Conservation (phyloP, 2,113 vertebrate genomes). For the Heterochromis multidens region DNA sequence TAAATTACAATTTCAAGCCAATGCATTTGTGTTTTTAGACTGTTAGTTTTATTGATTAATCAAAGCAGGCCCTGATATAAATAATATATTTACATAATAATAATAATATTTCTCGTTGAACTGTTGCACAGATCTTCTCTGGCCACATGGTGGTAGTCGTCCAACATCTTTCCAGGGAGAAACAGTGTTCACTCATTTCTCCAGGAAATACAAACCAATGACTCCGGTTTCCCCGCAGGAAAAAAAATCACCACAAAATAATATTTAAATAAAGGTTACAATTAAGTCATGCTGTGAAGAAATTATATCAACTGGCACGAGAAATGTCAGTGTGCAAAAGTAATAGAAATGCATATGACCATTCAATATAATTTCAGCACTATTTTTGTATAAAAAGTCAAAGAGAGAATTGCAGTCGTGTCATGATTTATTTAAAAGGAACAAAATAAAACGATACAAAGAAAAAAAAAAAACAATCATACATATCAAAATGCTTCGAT, state of each 20-base stretch:
- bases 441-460: conserved; percentile 63
- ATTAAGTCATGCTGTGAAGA: background rate
- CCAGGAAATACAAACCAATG: conserved; percentile 47
- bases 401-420: conserved; percentile 42
- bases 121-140: conserved; percentile 20
- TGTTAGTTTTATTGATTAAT: conserved; percentile 53
- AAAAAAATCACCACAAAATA: background rate
- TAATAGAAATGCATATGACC: background rate
- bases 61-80: conserved; percentile 42
- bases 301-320: background rate
- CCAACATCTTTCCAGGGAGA: conserved; percentile 44
- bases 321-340: conserved; percentile 19
- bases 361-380: conserved; percentile 4
- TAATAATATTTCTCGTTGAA: background rate
- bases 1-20: conserved; percentile 6
- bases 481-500: conserved; percentile 88
- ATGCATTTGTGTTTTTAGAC: conserved; percentile 15
- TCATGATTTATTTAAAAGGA: conserved; percentile 68
- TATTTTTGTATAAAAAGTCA: conserved; percentile 41
- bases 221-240: conserved; percentile 6
- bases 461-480: conserved; percentile 41
- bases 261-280: background rate
- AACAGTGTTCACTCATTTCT: conserved; percentile 38
- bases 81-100: conserved; percentile 44
- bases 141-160: conserved; percentile 68